phyloP scores from a whole-genome alignment of 2,113 vertebrate genomes.

The Ascaphus truei region DNA sequence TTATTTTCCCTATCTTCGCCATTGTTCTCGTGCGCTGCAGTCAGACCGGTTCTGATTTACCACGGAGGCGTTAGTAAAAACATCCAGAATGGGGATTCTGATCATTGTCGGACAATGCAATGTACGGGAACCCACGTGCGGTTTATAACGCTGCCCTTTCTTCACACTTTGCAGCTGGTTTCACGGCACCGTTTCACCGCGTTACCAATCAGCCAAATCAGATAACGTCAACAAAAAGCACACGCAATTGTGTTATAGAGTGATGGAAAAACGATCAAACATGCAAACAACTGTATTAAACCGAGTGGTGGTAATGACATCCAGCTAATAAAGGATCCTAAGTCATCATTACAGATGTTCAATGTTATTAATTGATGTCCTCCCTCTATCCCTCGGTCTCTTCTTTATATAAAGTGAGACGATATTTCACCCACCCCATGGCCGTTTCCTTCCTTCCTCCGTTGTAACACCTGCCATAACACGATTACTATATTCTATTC shows the following conservation, averaged over 20 bases:
- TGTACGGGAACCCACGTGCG: too few species aligned
- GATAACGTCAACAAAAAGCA: too few species aligned
- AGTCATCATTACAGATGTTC: neutral
- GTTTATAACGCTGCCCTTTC: too few species aligned
- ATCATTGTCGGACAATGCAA: too few species aligned
- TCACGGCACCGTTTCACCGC: neutral
- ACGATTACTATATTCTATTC: neutral
- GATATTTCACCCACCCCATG: neutral
- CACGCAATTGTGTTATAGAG: neutral
- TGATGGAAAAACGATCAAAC: neutral
- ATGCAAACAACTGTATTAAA: neutral
- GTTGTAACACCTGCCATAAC: slow-evolving; percentile 19
- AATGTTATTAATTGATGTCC: neutral
- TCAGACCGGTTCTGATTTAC: too few species aligned
- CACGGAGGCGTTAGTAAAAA: too few species aligned
- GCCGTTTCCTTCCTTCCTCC: slow-evolving; percentile 13
- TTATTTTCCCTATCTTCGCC: too few species aligned
- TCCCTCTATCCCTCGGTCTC: neutral
- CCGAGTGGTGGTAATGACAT: neutral
- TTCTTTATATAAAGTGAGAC: neutral
- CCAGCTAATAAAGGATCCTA: too few species aligned
- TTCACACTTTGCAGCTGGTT: neutral
- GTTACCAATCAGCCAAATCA: neutral
- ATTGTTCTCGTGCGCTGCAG: too few species aligned
- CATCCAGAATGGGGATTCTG: too few species aligned